Percentiles rank a stretch among this genome's conserved stretches.
Evolutionary conservation across 2,113 vertebrate genomes (phyloP).

Genomic region (Ptychochromis oligacanthus): DNA sequence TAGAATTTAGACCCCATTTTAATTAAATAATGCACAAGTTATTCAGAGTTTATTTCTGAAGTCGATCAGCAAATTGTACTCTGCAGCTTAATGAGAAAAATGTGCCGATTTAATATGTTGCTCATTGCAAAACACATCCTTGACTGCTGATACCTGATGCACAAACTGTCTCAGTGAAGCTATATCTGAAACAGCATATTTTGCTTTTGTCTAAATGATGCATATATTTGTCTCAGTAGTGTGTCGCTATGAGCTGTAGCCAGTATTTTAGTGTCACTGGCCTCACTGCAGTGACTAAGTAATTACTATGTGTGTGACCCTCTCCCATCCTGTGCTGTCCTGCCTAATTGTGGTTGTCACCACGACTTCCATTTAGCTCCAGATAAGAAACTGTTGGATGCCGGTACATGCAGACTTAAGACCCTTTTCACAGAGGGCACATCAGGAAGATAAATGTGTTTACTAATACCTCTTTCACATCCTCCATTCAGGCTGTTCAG

Average conservation of each 20-base stretch:
- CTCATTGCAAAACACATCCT: not conserved
- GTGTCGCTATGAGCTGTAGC: conserved; percentile 54
- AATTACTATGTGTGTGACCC: conserved; percentile 85
- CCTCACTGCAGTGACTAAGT: conserved; percentile 76
- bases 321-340: conserved; percentile 66
- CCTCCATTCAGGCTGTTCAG: conserved; percentile 50
- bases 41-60: conserved; percentile 29
- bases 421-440: conserved; percentile 72
- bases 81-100: not conserved
- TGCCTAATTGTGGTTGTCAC: conserved; percentile 86
- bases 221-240: conserved; percentile 33
- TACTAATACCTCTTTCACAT: conserved; percentile 67
- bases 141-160: not conserved
- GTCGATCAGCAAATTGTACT: not conserved
- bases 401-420: conserved; percentile 69
- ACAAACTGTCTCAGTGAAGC: not conserved
- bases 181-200: conserved; percentile 18
- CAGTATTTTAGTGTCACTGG: conserved; percentile 72
- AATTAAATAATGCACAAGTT: conserved; percentile 35
- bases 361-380: conserved; percentile 83
- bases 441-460: conserved; percentile 71
- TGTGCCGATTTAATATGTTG: not conserved
- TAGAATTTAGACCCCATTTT: conserved; percentile 38
- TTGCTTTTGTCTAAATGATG: conserved; percentile 30
- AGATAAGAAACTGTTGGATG: conserved; percentile 81